A percentile compares a stretch with the other conserved stretches of the same genome.
phyloP scores from a whole-genome alignment of 37 sponge, comb jelly and placozoan genomes.

The Axinella damicornis region DNA sequence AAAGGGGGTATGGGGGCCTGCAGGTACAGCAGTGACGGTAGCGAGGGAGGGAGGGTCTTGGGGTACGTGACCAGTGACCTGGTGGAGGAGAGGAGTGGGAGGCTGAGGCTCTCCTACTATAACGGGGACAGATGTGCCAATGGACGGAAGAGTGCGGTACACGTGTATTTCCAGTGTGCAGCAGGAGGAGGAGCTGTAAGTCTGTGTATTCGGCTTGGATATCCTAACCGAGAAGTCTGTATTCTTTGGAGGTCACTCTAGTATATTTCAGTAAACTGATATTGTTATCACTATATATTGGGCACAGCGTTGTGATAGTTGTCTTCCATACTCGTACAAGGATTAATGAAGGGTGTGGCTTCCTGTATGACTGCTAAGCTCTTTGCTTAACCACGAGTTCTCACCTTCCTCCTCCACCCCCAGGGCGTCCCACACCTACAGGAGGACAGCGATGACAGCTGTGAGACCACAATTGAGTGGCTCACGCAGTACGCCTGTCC shows the following conservation, averaged over 20 bases:
- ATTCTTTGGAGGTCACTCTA: too few species aligned
- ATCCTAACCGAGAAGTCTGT: too few species aligned
- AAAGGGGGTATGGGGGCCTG: conserved; percentile 59
- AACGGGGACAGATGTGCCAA: conserved; percentile 51
- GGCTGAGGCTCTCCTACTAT: conserved; percentile 44
- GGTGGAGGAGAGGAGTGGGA: conserved; percentile 46
- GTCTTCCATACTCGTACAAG: too few species aligned
- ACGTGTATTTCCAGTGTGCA: conserved; percentile 49
- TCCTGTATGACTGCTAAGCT: too few species aligned
- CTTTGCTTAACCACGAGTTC: too few species aligned
- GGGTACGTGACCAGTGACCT: conserved; percentile 60
- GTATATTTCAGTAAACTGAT: too few species aligned
- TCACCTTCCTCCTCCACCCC: background rate
- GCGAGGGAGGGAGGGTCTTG: conserved; percentile 8
- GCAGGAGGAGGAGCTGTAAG: conserved; percentile 44
- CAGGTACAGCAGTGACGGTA: background rate
- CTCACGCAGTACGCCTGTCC: conserved; percentile 69
- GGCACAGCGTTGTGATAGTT: too few species aligned
- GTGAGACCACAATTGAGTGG: conserved; percentile 52
- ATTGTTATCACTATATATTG: too few species aligned
- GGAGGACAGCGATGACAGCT: conserved; percentile 5
- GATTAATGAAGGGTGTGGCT: too few species aligned
- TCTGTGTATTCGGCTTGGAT: too few species aligned
- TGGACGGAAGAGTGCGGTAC: conserved; percentile 28
- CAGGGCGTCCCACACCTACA: conserved; percentile 52